A percentile compares a stretch with the other conserved stretches of the same genome.
These are phyloP conservation scores for Panulirus ornatus DNA, from an alignment of 1,140 invertebrate genomes.

Conservation along the genomic window DNA sequence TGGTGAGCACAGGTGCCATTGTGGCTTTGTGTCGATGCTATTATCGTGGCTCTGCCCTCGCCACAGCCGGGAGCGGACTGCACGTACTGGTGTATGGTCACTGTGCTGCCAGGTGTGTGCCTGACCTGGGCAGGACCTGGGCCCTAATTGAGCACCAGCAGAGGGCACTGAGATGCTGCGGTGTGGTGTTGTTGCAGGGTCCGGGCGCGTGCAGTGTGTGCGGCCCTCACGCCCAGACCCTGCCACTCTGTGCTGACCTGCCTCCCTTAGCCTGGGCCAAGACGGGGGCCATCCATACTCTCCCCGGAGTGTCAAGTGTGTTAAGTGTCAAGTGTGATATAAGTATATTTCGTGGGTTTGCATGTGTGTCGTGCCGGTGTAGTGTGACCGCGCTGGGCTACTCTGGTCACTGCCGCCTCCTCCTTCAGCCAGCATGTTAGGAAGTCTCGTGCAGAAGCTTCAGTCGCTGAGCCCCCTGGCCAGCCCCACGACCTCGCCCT, in stretches of 20 bases:
- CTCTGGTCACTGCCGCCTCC: too few species aligned
- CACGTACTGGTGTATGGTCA: conserved; percentile 10
- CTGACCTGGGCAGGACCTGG: neutral
- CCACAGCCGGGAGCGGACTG: conserved; percentile 22
- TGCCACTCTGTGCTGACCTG: conserved; percentile 61
- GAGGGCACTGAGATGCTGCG: conserved; percentile 54
- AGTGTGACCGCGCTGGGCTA: conserved; percentile 17
- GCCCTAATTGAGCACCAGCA: neutral
- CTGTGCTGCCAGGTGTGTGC: neutral
- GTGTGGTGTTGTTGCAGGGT: conserved; percentile 56
- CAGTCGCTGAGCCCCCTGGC: conserved; percentile 77
- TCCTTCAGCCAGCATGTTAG: conserved; percentile 80
- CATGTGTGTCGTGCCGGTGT: conserved; percentile 22
- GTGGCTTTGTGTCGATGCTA: conserved; percentile 50
- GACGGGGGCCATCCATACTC: neutral
- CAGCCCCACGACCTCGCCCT: conserved; percentile 76
- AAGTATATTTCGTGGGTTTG: conserved; percentile 25
- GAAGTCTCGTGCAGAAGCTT: conserved; percentile 80
- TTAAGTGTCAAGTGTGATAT: conserved; percentile 11
- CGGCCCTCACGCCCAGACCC: conserved; percentile 56
- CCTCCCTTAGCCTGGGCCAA: conserved; percentile 10
- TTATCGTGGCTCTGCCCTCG: conserved; percentile 41
- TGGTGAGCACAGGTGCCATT: conserved; percentile 64
- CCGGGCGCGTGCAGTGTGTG: conserved; percentile 58
- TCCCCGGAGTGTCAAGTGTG: conserved; percentile 3